Conservation (phyloP, 92 coral and sea anemone species). For the Porites evermanni region DNA sequence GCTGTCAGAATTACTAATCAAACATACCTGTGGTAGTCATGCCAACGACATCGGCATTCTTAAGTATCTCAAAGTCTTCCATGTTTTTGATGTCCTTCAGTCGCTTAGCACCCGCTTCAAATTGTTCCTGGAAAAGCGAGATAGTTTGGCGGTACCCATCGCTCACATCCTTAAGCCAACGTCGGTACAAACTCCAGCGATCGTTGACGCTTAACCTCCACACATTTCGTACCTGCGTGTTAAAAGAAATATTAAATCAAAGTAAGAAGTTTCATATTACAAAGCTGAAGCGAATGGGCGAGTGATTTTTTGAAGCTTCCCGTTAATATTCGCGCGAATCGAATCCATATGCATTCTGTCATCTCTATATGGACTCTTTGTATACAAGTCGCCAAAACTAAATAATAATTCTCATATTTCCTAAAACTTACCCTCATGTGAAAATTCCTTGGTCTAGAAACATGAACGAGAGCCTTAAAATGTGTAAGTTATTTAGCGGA, state of each 20-base stretch:
- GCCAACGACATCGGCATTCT: conserved; percentile 83
- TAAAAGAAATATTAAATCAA: not conserved
- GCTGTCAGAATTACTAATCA: not conserved
- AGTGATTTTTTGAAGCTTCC: too few relatives aligned
- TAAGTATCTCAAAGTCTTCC: conserved; percentile 79
- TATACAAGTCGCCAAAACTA: too few relatives aligned
- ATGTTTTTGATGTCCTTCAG: conserved; percentile 75
- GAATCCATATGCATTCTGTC: too few relatives aligned
- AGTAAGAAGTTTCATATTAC: too few relatives aligned
- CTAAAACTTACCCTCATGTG: too few relatives aligned
- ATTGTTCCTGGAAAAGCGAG: conserved; percentile 63
- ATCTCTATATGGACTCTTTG: too few relatives aligned
- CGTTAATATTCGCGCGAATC: too few relatives aligned
- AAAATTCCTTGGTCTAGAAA: too few relatives aligned
- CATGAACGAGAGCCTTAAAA: too few relatives aligned
- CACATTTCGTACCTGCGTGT: conserved; percentile 49
- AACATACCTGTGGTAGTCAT: conserved; percentile 92
- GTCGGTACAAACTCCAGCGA: conserved; percentile 95
- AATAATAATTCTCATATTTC: too few relatives aligned
- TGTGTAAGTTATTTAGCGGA: too few relatives aligned
- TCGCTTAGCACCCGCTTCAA: conserved; percentile 69
- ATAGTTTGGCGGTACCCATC: conserved; percentile 60
- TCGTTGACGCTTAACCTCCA: conserved; percentile 67
- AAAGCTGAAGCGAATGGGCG: too few relatives aligned
- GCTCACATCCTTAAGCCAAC: conserved; percentile 72